These are phyloP conservation scores for Galemys pyrenaicus DNA, from an alignment of 2,113 vertebrate species.

Conservation along the genomic window DNA sequence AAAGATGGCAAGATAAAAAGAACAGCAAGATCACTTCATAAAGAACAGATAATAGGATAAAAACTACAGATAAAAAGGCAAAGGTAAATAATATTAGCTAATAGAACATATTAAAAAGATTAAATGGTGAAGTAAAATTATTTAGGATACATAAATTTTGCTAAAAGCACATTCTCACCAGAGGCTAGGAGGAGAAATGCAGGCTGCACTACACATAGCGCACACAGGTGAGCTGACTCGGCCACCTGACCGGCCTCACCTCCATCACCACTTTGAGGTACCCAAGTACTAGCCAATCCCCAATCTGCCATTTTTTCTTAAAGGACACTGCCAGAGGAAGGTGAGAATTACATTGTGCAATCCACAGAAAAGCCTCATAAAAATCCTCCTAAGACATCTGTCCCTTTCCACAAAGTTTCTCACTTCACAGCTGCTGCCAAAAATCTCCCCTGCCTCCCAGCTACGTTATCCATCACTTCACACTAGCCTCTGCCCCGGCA, in stretches of 20 bases:
- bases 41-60: conserved; percentile 31
- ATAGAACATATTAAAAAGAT: conserved; percentile 50
- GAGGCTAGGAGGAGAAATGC: neutral
- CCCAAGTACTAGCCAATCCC: neutral
- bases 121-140: conserved; percentile 54
- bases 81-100: conserved; percentile 45
- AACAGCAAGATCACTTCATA: conserved; percentile 16
- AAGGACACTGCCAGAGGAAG: neutral
- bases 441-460: neutral
- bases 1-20: conserved; percentile 47
- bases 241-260: neutral
- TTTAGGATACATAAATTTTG: conserved; percentile 17
- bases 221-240: neutral
- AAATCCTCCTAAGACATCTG: neutral
- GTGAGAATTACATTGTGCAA: neutral
- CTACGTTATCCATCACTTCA: neutral
- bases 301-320: conserved; percentile 26
- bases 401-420: conserved; percentile 21
- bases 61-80: conserved; percentile 41
- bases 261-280: neutral
- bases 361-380: conserved; percentile 23
- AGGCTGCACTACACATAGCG: neutral
- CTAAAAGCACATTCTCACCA: neutral
- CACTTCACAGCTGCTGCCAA: neutral
- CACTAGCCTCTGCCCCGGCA: neutral